Base-by-base conservation (phyloP, 2,113 vertebrate species). In the Elephas maximus region DNA sequence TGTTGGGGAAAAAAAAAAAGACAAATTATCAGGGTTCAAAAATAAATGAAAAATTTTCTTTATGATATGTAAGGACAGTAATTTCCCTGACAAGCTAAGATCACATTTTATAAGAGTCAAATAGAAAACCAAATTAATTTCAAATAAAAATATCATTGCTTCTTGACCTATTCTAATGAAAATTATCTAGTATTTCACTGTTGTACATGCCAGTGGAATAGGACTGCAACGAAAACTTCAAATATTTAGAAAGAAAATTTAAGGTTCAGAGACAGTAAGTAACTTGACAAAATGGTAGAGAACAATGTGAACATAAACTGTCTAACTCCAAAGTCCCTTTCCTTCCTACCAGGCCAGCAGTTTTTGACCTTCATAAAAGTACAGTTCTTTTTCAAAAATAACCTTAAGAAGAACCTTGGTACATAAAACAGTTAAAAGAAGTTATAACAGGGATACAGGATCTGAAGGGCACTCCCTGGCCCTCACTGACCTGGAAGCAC, bases 1-100 rank as follows among this genome's bases (percentile, higher is more conserved):
- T 90, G 94, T 93, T 71, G 80, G 97, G 97, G 97, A 97, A 24
- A 69, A 95, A 88, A 74, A n/a, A 71, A 85, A n/a, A 86, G 18
- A 77, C 44, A 96, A 93, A 88, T 90, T 11, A 91, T 76, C 33
- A 83, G 48, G 79, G 65, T 86, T 90, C 33, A 97, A 81, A 95
- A 80, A 41, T 51, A 80, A 95, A 69, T 91, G 33, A 95, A 94
- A 95, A 94, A 53, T 26, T 45, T 37, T n/a, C 78, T 90, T 78
- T 0, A 44, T 41, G 37, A 57, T 71, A 67, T 18, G 9, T 20
- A 84, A 94, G 76, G 91, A 76, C 2, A 87, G 14, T 80, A 73
- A 93, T 91, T 92, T 94, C 12, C n/a, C 62, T 78, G 23, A 0
- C 26, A 79, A 95, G 73, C 15, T 12, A 90, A 88, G 33, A 51